A percentile compares a stretch with the other conserved stretches of the same genome.
These are phyloP conservation scores for Ailurus styani DNA, from an alignment of 2,113 vertebrate species.

Conservation along the genomic window DNA sequence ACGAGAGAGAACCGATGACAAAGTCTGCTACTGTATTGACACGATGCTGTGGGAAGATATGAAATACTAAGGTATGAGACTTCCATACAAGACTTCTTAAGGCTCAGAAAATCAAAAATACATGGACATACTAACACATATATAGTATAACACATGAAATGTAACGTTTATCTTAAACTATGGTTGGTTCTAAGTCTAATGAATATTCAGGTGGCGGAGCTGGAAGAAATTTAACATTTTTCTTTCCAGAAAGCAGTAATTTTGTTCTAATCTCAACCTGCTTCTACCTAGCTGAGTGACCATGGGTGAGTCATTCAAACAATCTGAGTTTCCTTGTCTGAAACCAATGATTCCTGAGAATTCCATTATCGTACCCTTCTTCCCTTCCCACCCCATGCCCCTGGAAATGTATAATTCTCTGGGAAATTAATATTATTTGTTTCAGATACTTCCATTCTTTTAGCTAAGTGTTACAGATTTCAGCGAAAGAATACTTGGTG, in stretches of 20 bases:
- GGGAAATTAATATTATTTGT: background rate
- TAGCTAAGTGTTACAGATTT: background rate
- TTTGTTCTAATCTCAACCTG: background rate
- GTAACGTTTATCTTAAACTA: background rate
- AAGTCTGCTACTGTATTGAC: background rate
- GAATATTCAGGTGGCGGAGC: background rate
- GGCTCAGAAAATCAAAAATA: background rate
- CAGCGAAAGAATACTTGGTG: background rate
- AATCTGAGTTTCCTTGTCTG: background rate
- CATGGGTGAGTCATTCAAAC: background rate
- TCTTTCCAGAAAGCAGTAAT: background rate
- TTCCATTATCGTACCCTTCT: background rate
- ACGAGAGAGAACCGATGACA: background rate
- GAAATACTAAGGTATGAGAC: background rate
- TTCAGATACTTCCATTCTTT: background rate
- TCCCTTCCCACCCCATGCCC: too few species aligned
- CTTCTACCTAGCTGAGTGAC: background rate
- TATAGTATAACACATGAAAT: background rate
- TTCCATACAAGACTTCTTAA: background rate
- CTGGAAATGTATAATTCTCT: background rate
- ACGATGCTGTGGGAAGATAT: too few species aligned
- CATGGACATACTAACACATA: background rate
- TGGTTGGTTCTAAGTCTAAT: background rate
- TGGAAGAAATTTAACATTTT: background rate
- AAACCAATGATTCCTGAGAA: background rate